A percentile compares a stretch with the other conserved stretches of the same genome.
Evolutionary conservation across 2,113 vertebrate genomes (phyloP).

Genomic region (Grus americana): DNA sequence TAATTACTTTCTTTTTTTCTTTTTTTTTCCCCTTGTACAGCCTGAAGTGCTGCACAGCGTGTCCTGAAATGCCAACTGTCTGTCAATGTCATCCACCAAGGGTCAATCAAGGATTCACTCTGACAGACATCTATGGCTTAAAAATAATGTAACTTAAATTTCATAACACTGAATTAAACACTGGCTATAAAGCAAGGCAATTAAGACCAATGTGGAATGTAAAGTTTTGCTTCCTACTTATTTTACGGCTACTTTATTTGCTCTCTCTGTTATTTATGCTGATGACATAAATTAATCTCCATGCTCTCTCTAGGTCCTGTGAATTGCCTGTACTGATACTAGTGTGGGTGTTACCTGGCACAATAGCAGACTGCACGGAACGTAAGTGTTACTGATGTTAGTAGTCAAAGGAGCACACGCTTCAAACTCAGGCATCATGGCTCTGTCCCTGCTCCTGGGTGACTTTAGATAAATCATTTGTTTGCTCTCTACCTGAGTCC

Average conservation of each 20-base stretch:
- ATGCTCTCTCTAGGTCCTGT: not conserved
- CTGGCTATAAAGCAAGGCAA: not conserved
- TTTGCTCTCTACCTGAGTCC: not conserved
- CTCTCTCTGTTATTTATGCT: not conserved
- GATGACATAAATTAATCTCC: not conserved
- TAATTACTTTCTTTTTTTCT: not conserved
- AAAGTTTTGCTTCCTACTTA: not conserved
- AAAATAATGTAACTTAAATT: not conserved
- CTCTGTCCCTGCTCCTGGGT: not conserved
- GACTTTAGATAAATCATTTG: not conserved
- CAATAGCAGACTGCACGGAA: not conserved
- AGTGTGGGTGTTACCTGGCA: not conserved
- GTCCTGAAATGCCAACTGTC: conserved; percentile 24
- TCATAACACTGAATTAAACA: not conserved
- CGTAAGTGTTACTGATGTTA: not conserved
- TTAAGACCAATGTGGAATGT: not conserved
- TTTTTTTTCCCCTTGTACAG: not conserved
- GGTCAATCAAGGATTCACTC: not conserved
- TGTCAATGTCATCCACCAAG: not conserved
- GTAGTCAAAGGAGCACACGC: not conserved
- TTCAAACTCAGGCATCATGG: not conserved
- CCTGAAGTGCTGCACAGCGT: not conserved
- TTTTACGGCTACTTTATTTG: not conserved
- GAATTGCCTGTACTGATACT: not conserved
- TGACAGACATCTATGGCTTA: not conserved